phyloP scores from a whole-genome alignment of 2,888 invertebrate genomes.

The Anaspis maculata region DNA sequence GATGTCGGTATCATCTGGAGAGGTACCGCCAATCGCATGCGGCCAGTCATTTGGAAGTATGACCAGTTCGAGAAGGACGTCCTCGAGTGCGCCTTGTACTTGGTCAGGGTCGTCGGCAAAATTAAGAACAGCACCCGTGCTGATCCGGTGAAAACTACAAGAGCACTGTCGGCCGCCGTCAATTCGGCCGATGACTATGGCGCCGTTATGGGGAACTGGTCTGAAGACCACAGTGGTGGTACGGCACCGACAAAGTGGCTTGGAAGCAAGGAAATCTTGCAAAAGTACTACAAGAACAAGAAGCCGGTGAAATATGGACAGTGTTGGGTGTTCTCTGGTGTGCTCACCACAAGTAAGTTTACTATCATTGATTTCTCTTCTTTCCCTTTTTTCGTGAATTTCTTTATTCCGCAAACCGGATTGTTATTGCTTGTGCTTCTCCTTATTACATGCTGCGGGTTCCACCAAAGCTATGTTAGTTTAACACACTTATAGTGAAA shows the following conservation, averaged over 20 bases:
- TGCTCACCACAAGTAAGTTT: conserved; percentile 67
- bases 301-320: conserved; percentile 90
- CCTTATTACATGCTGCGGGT: too few species aligned
- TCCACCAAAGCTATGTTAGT: too few species aligned
- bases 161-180: conserved; percentile 81
- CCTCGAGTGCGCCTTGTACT: conserved; percentile 68
- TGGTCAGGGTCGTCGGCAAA: conserved; percentile 65
- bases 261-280: conserved; percentile 78
- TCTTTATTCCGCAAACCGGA: too few species aligned
- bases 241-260: conserved; percentile 84
- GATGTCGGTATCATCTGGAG: conserved; percentile 88
- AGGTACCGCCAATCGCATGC: conserved; percentile 75
- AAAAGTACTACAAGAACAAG: conserved; percentile 73
- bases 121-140: conserved; percentile 47
- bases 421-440: too few species aligned
- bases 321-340: conserved; percentile 93
- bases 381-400: too few species aligned
- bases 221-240: conserved; percentile 76
- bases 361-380: background rate
- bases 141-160: conserved; percentile 67
- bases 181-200: conserved; percentile 85
- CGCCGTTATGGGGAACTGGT: conserved; percentile 81
- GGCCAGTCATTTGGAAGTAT: conserved; percentile 85
- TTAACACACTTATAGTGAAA: too few species aligned
- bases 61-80: conserved; percentile 82